Evolutionary conservation across 2,888 invertebrate genomes (phyloP), one percentile per base, ranked within the genome.

Genomic region (Clivina fossor): DNA sequence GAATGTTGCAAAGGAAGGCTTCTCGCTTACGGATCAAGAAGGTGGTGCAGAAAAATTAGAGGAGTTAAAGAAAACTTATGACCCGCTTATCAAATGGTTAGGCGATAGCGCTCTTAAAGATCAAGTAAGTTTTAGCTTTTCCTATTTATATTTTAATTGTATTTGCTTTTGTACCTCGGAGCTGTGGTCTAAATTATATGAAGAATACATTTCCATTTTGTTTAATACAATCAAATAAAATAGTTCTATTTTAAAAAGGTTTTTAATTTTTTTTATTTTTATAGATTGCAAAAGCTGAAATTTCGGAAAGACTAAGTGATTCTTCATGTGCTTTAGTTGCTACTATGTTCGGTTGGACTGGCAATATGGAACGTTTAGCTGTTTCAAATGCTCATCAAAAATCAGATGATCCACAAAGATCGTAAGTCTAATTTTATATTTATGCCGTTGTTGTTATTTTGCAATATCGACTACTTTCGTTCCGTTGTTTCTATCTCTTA

Each of bases 1-100:
- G 77, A 99, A 99, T 74, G 93, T 97, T 49, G 99, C 99, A 64
- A 99, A 99, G 77, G 99, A 99, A 78, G 96, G 96, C 24, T 87
- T 98, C 71, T 84, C 86, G 63, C 75, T 98, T 5, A 84, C 88
- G 37, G 92, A 93, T 68, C 79, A 77, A 11, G 83, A 82, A 65
- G 78, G 76, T 61, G 78, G 78, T 60, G 89, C 91, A 74, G 88
- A 89, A 71, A 82, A 83, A 62, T 76, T 86, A 67, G 93, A 94
- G 70, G 82, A 83, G 54, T 71, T 90, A 58, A 87, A 88, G 72
- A 80, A 79, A 62, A 82, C 84, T 54, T 95, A 86, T 73, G 93
- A 95, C 75, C 95, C 97, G 40, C 79, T 99, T 58, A 85, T 88
- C 13, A 86, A 86, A 69, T 98, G 97, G 96, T 77, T 99, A 62